Evolutionary conservation across 2,888 invertebrate genomes (phyloP), one percentile per base, ranked within the genome.

Genomic region (Pantelozetes paolii): DNA sequence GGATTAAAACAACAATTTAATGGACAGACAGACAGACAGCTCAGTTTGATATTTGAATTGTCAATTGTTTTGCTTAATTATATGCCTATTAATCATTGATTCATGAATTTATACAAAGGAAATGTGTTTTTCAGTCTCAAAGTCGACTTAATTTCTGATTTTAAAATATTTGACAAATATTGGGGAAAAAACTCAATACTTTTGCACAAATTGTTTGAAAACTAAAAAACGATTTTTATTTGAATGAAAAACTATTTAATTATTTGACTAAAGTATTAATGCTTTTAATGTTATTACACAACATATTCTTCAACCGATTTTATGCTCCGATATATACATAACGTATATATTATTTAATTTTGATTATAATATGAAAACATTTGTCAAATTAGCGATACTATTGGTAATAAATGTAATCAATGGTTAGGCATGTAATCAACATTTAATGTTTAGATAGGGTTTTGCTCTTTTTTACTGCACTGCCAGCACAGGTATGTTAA

Each of bases 361-460:
- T 5, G 36, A 62, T 62, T 62, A n/a, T 30, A 32, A 32, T 11
- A 30, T 32, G 23, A 50, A 59, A 59, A 8, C 62, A 62, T 62
- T 62, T 32, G 62, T 62, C 62, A 62, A 62, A 62, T 62, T 62
- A 62, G n/a, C 36, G 32, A 18, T n/a, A 26, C 32, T 59, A 8
- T 50, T 62, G 9, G 5, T 9, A 62, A 62, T 18, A 32, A 11
- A 1, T 28, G n/a, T 62, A 62, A 62, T 62, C n/a, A n/a, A n/a
- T n/a, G n/a, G n/a, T n/a, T n/a, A n/a, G n/a, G n/a, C 36, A 62
- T 62, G 62, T 62, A 28, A 30, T 62, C 62, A 62, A 62, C 62
- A 18, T 59, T 32, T 23, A 62, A 54, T 23, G 54, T 26, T 26
- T 54, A 26, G 23, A 26, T 54, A 6, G 50, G 36, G n/a, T n/a